Evolutionary conservation across 23 tunicate genomes (phyloP), one percentile per base, ranked within the genome.

Genomic region (Oikopleura dioica): DNA sequence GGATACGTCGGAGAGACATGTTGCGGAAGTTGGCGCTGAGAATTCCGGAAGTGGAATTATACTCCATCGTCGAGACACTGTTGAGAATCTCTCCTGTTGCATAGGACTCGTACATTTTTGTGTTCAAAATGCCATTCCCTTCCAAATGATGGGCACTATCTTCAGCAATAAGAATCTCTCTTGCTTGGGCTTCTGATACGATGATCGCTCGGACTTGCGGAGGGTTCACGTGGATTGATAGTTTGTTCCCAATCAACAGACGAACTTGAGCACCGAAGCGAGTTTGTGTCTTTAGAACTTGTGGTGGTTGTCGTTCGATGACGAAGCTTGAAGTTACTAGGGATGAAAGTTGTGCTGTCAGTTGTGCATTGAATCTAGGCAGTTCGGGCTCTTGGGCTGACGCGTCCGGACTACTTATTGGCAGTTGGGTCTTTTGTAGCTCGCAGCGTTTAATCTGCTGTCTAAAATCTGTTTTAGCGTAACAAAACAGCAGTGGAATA

Each of bases 221-320:
- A 21, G 55, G 55, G 21, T 44, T 44, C 9, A 44, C 21, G 55
- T 44, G 55, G 16, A 44, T 21, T 21, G 55, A 44, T 44, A 44
- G 21, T 44, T 44, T 44, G 21, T 44, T 44, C 16, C 55, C 55
- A 44, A 44, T 44, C 55, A 44, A 21, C 16, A 44, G 55, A 44
- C 55, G 55, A 21, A 44, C 55, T 44, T 9, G 9, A 21, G 55
- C 55, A 44, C 55, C 21, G 21, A 44, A 44, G 9, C 55, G 55
- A 9, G 55, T 44, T 44, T 44, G 55, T 44, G 55, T 44, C 55
- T 63, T 63, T 63, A 63, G 26, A 21, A 63, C 72, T 63, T 63
- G 72, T 12, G 72, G 72, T 2, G 72, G 72, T 28, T 63, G 72
- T 24, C 72, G 72, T 28, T 63, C 72, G 2, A 63, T 63, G 26